Conservation (phyloP, 1,140 invertebrate genomes). For the Cheumatopsyche charites region DNA sequence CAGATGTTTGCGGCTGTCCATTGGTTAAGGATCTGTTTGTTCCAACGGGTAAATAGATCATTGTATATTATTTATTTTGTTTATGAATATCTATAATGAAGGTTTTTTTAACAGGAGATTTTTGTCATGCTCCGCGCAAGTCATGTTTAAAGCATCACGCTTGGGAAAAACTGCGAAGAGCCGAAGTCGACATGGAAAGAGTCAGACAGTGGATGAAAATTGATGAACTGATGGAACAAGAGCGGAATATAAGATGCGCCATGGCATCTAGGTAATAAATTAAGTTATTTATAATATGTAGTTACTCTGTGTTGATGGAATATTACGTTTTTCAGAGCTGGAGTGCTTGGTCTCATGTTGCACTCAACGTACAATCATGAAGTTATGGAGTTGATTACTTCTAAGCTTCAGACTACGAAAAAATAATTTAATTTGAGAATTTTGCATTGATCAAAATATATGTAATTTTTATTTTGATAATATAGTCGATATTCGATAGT, state of each 20-base stretch:
- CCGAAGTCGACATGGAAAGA: slow-evolving; percentile 82
- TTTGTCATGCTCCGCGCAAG: slow-evolving; percentile 89
- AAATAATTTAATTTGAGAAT: not conserved
- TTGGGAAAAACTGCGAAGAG: slow-evolving; percentile 94
- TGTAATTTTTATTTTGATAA: too few species aligned
- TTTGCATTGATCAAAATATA: too few species aligned
- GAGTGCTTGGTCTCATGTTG: slow-evolving; percentile 89
- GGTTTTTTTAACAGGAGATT: slow-evolving; percentile 54
- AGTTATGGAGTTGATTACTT: slow-evolving; percentile 72
- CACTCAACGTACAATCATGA: slow-evolving; percentile 96
- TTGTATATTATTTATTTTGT: not conserved
- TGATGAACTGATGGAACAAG: slow-evolving; percentile 95
- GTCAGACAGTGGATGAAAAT: slow-evolving; percentile 89
- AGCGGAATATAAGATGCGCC: slow-evolving; percentile 83
- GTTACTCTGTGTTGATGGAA: too few species aligned
- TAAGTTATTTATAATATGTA: not conserved
- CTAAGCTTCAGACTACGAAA: slow-evolving; percentile 34
- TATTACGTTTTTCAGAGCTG: slow-evolving; percentile 66
- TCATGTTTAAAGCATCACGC: slow-evolving; percentile 90
- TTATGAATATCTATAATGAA: not conserved
- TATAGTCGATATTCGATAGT: too few species aligned
- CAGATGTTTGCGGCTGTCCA: slow-evolving; percentile 91
- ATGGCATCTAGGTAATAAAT: slow-evolving; percentile 73
- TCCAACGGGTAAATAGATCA: slow-evolving; percentile 63
- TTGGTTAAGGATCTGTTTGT: slow-evolving; percentile 83